Percentiles rank a stretch among this genome's conserved stretches.
Conservation (phyloP, 1,140 invertebrate genomes). For the Drosophila bocqueti region DNA sequence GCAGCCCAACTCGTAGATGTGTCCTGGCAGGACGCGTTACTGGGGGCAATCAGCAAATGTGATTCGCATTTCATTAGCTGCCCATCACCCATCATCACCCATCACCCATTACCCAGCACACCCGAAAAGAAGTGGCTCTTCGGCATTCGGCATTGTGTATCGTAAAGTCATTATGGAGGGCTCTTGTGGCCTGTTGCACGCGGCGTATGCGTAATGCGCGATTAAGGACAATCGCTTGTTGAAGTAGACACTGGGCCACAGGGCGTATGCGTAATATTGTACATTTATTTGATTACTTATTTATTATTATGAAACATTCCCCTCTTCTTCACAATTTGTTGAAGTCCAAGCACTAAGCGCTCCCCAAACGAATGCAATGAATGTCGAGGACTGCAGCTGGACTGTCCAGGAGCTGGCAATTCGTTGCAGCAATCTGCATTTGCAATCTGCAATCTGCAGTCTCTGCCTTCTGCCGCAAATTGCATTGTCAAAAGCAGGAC, state of each 20-base stretch:
- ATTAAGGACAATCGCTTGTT: neutral
- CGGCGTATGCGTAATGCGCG: constrained; percentile 15
- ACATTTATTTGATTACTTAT: neutral
- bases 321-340: too few relatives aligned
- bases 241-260: neutral
- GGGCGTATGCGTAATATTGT: constrained; percentile 20
- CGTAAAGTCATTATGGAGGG: constrained; percentile 13
- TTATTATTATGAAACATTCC: neutral
- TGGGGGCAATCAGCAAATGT: constrained; percentile 32
- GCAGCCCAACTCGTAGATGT: neutral
- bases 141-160: constrained; percentile 8
- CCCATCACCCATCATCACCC: too few relatives aligned
- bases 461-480: constrained; percentile 41
- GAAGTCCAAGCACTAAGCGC: neutral
- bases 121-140: neutral
- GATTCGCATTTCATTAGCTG: constrained; percentile 26
- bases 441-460: constrained; percentile 9
- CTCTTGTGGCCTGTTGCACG: constrained; percentile 16
- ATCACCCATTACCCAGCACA: neutral
- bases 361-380: constrained; percentile 55
- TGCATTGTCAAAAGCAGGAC: constrained; percentile 67
- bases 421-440: constrained; percentile 11
- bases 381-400: constrained; percentile 31
- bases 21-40: neutral
- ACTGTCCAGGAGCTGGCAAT: constrained; percentile 12